These are phyloP conservation scores for Junonia oenone DNA, from an alignment of 2,888 invertebrate species.

Conservation along the genomic window DNA sequence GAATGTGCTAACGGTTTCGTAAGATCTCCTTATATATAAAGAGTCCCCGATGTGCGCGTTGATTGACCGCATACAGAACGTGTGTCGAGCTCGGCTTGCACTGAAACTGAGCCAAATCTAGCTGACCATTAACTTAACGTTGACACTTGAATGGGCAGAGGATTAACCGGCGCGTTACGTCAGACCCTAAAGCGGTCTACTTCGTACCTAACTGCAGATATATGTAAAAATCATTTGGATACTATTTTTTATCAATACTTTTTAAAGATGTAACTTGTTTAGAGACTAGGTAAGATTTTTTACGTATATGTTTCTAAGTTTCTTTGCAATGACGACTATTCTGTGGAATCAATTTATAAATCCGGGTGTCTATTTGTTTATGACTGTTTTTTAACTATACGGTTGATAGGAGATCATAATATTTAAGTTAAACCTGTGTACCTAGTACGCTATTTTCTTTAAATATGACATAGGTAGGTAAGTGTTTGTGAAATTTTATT, in stretches of 20 bases:
- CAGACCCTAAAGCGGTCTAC: constrained; percentile 31
- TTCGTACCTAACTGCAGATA: constrained; percentile 1
- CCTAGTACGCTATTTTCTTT: too few relatives aligned
- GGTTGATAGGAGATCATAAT: neutral
- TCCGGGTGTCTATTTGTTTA: constrained; percentile 6
- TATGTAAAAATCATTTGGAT: neutral
- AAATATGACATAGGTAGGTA: too few relatives aligned
- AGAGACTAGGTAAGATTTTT: neutral
- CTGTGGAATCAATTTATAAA: constrained; percentile 5
- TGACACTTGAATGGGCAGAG: constrained; percentile 60
- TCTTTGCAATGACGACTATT: constrained; percentile 26
- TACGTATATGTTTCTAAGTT: constrained; percentile 29
- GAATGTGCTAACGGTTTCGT: constrained; percentile 74
- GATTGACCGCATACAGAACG: constrained; percentile 46
- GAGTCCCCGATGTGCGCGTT: constrained; percentile 50
- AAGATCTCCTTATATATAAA: constrained; percentile 73
- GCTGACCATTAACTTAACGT: constrained; percentile 50
- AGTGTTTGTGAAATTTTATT: too few relatives aligned
- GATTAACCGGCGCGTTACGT: constrained; percentile 47
- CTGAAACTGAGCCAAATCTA: constrained; percentile 69
- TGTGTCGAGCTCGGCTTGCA: constrained; percentile 43
- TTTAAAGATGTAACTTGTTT: neutral
- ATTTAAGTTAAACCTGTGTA: too few relatives aligned
- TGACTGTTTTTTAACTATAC: neutral
- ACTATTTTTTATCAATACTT: neutral